Percentiles rank a stretch among this genome's conserved stretches.
These are phyloP conservation scores for Tachina fera DNA, from an alignment of 2,888 invertebrate genomes.

Conservation along the genomic window DNA sequence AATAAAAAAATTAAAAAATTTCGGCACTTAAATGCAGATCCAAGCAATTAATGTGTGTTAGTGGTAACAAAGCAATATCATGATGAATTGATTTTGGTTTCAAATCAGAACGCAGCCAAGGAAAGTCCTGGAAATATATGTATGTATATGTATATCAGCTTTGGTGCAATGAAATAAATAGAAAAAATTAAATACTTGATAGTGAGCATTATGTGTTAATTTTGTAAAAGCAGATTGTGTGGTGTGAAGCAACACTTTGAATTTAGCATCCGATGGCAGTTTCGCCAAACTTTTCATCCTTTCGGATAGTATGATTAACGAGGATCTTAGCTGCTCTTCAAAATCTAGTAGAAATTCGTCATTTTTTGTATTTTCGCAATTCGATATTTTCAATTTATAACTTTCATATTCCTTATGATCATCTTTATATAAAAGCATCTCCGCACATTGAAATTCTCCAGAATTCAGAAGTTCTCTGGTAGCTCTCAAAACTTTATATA, in stretches of 20 bases:
- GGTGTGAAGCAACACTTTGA: conserved; percentile 79
- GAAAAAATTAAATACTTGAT: conserved; percentile 74
- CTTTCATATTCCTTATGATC: conserved; percentile 71
- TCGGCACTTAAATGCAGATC: conserved; percentile 78
- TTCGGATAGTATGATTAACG: conserved; percentile 77
- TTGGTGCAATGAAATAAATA: conserved; percentile 18
- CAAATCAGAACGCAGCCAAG: conserved; percentile 78
- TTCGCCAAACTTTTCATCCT: conserved; percentile 77
- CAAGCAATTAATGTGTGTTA: conserved; percentile 75
- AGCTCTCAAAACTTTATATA: conserved; percentile 76
- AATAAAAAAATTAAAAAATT: conserved; percentile 66
- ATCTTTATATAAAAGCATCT: conserved; percentile 77
- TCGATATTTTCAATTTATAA: conserved; percentile 70
- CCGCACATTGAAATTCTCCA: conserved; percentile 74
- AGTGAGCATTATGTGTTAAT: conserved; percentile 76
- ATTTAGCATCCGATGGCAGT: conserved; percentile 75
- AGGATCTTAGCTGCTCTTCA: conserved; percentile 79
- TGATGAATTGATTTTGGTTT: conserved; percentile 37
- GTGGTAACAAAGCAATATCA: conserved; percentile 76
- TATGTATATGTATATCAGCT: neutral
- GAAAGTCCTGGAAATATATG: conserved; percentile 76
- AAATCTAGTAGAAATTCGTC: conserved; percentile 78
- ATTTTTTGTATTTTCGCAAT: conserved; percentile 24
- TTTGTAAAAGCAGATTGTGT: conserved; percentile 78
- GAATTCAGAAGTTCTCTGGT: conserved; percentile 75